A percentile compares a stretch with the other conserved stretches of the same genome.
Conservation (phyloP, 2,888 invertebrate species). For the Parapristionchus giblindavisi region DNA sequence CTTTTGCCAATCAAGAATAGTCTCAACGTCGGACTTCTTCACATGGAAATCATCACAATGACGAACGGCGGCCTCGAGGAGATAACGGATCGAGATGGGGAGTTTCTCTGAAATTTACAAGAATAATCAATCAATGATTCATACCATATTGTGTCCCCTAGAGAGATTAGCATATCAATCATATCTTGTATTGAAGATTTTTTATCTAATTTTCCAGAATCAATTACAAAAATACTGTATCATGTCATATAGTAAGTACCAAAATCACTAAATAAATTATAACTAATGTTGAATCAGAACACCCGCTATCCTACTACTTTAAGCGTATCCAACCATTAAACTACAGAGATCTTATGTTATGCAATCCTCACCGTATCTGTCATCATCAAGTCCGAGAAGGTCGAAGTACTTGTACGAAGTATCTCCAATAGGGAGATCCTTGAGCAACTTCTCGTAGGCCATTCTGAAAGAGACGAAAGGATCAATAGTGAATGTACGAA, state of each 20-base stretch:
- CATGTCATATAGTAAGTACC: too few relatives aligned
- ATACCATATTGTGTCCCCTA: neutral
- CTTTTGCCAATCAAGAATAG: conserved; percentile 86
- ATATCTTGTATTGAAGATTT: neutral
- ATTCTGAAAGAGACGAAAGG: conserved; percentile 12
- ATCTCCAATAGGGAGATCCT: conserved; percentile 66
- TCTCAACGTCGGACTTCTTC: conserved; percentile 82
- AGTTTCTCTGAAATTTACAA: conserved; percentile 74
- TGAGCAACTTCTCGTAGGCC: conserved; percentile 47
- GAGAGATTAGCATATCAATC: neutral
- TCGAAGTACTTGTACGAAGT: conserved; percentile 83
- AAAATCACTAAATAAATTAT: too few relatives aligned
- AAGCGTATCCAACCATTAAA: neutral
- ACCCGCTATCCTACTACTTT: neutral
- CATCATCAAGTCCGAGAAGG: conserved; percentile 78
- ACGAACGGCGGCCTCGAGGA: conserved; percentile 92
- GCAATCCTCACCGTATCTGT: conserved; percentile 81
- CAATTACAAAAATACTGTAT: neutral
- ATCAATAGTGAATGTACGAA: neutral
- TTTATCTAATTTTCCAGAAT: too few relatives aligned
- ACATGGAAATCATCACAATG: conserved; percentile 96
- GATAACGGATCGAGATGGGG: conserved; percentile 89
- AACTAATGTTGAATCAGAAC: too few relatives aligned
- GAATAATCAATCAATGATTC: neutral
- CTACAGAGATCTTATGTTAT: neutral